Conservation (phyloP, 2,888 invertebrate species). For the Alitta virens region DNA sequence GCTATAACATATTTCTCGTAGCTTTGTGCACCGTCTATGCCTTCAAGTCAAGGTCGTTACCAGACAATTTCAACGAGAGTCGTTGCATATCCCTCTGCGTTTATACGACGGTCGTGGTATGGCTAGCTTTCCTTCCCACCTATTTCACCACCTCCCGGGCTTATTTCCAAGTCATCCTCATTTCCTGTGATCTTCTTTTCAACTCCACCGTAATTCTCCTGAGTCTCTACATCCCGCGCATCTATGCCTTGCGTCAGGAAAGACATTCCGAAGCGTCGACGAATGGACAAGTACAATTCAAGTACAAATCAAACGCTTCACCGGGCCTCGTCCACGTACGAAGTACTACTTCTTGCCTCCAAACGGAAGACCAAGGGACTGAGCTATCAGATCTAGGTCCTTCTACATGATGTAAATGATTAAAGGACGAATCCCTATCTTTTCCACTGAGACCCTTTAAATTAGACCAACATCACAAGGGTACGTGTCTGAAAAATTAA, state of each 20-base stretch:
- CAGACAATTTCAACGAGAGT: conserved; percentile 43
- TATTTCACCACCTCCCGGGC: conserved; percentile 35
- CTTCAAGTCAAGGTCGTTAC: conserved; percentile 35
- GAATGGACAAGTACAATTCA: background rate
- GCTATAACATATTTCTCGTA: conserved; percentile 38
- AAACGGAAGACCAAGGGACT: conserved; percentile 10
- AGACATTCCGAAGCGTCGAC: background rate
- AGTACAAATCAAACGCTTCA: background rate
- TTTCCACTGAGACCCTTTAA: no score
- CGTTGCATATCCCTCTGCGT: conserved; percentile 42
- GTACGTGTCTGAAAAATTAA: no score
- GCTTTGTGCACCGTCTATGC: conserved; percentile 37
- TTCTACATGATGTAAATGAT: no score
- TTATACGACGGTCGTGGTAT: conserved; percentile 42
- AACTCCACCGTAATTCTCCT: conserved; percentile 33
- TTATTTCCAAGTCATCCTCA: conserved; percentile 29
- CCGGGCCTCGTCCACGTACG: background rate
- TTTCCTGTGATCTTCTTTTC: conserved; percentile 32
- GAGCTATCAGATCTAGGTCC: conserved; percentile 9
- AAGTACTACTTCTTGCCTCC: background rate
- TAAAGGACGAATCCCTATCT: no score
- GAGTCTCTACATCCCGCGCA: conserved; percentile 34
- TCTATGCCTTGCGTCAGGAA: conserved; percentile 31
- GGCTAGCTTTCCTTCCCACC: conserved; percentile 41
- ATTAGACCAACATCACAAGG: no score